These are phyloP conservation scores for Idaea aversata DNA, from an alignment of 2,888 invertebrate genomes.

Conservation along the genomic window DNA sequence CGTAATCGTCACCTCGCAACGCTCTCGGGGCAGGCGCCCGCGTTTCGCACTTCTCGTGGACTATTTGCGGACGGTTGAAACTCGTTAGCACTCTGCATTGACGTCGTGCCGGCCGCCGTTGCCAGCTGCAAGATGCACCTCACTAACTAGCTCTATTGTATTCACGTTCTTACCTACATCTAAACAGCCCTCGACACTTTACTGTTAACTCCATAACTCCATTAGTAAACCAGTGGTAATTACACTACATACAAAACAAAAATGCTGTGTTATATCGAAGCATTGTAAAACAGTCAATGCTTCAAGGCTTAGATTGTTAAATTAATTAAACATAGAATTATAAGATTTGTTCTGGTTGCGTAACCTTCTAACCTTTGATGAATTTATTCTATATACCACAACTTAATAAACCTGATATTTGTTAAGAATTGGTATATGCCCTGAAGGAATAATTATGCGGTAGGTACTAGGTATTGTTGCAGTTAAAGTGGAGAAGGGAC, in stretches of 20 bases:
- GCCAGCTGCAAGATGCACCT: constrained; percentile 35
- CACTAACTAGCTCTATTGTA: constrained; percentile 45
- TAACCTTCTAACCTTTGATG: constrained; percentile 61
- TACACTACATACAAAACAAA: constrained; percentile 8
- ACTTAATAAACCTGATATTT: constrained; percentile 57
- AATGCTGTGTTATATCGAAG: not conserved
- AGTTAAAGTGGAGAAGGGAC: constrained; percentile 71
- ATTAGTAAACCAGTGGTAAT: constrained; percentile 32
- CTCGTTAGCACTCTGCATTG: constrained; percentile 54
- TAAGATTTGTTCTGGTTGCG: not conserved
- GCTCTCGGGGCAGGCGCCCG: constrained; percentile 66
- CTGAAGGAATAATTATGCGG: constrained; percentile 74
- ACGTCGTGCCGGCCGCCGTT: constrained; percentile 15
- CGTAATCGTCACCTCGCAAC: constrained; percentile 77
- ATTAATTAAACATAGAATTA: not conserved
- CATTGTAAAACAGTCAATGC: not conserved
- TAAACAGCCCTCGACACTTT: constrained; percentile 30
- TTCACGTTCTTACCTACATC: constrained; percentile 15
- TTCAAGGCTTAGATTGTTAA: not conserved
- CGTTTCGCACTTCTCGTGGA: constrained; percentile 72
- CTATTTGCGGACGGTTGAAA: constrained; percentile 64
- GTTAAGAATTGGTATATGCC: constrained; percentile 70
- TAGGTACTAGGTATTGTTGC: constrained; percentile 47
- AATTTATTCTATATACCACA: constrained; percentile 60
- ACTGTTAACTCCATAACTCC: constrained; percentile 48